Conservation (phyloP, 2,797 vertebrate genomes). For the Emys orbicularis region DNA sequence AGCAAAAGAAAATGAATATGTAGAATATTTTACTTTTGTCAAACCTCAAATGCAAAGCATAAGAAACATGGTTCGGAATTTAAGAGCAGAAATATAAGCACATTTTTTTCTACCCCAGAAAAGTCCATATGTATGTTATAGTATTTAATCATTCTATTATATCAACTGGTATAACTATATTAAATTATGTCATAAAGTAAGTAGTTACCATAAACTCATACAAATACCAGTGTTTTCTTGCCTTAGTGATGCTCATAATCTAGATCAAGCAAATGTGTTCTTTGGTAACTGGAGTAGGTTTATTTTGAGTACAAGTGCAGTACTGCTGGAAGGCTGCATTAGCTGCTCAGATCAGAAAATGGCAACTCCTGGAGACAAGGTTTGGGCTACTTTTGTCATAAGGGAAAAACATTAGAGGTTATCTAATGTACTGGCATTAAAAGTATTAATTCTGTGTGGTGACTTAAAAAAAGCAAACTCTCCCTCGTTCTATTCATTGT, state of each 20-base stretch:
- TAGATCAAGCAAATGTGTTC: constrained; percentile 75
- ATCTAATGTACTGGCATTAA: constrained; percentile 23
- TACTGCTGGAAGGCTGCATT: not conserved
- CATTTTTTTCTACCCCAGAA: constrained; percentile 53
- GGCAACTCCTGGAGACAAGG: not conserved
- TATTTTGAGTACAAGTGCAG: constrained; percentile 58
- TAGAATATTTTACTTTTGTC: constrained; percentile 72
- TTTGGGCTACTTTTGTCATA: not conserved
- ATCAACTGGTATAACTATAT: constrained; percentile 56
- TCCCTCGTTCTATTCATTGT: constrained; percentile 27
- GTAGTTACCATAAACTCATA: constrained; percentile 68
- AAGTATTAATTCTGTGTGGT: constrained; percentile 8
- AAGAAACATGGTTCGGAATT: constrained; percentile 64
- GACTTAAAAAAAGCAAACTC: constrained; percentile 9
- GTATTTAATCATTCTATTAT: constrained; percentile 50
- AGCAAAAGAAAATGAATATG: constrained; percentile 66
- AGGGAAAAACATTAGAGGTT: constrained; percentile 34
- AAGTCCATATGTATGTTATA: constrained; percentile 58
- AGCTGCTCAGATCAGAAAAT: constrained; percentile 34
- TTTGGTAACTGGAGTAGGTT: constrained; percentile 79
- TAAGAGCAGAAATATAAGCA: constrained; percentile 71
- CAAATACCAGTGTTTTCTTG: constrained; percentile 76
- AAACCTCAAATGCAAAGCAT: constrained; percentile 71
- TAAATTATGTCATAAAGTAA: constrained; percentile 44
- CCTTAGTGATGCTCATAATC: constrained; percentile 67